Evolutionary conservation across 2,113 vertebrate genomes (phyloP), one percentile per base, ranked within the genome.

Genomic region (Rhinopomastus cyanomelas): DNA sequence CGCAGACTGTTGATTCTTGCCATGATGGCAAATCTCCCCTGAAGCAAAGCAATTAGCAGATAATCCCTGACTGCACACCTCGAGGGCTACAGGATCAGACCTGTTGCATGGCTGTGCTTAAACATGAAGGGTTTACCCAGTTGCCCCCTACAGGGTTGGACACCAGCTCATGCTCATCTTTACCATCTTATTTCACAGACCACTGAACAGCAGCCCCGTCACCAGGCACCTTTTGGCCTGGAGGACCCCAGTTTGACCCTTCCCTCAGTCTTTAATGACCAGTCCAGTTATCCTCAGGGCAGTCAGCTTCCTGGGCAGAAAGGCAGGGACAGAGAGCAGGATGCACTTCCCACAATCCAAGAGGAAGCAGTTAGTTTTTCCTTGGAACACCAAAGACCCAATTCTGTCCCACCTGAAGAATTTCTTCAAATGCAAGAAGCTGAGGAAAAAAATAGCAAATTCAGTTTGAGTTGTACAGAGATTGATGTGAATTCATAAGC

Each of bases 11-110:
- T 61, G 67, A 17, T 95, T 91, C 78, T 76, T 92, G 84, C 88
- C 25, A 44, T 0, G 0, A 27, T 66, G 57, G 77, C 59, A 86
- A 92, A 93, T 90, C 61, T 91, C 69, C 81, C n/a, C 68, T 75
- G 87, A 86, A 85, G 88, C 74, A 95, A 95, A 89, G 95, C 88
- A 93, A 74, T 68, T 92, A 85, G 78, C 52, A 88, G 67, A 74
- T 92, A 93, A 87, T 93, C 81, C 93, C 92, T 90, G 85, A 89
- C 65, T 94, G 60, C 92, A 89, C 49, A 51, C 69, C 76, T 88
- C 86, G 74, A 91, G 78, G 78, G 49, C 34, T 84, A 61, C 65
- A 23, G 26, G 72, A 59, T 95, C 66, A 84, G 81, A 95, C 92
- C 82, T 91, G 77, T 82, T 49, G 37, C 74, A 87, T 62, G 76